These are phyloP conservation scores for Dufourea novaeangliae DNA, from an alignment of 1,140 invertebrate genomes.

Conservation along the genomic window DNA sequence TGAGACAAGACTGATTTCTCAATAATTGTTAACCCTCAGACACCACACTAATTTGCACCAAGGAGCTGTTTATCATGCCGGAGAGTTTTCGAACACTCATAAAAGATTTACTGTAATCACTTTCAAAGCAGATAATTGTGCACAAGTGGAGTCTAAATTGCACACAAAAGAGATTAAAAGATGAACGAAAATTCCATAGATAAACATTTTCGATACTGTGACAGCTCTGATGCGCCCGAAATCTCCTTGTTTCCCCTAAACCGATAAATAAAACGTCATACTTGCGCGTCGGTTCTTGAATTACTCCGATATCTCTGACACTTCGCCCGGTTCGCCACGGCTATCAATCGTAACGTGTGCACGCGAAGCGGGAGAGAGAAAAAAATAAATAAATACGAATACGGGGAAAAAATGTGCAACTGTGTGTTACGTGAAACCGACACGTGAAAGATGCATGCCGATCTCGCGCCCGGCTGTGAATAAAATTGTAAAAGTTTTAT, in stretches of 20 bases:
- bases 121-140: not conserved
- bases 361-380: not conserved
- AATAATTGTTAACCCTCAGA: too few relatives aligned
- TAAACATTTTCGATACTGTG: not conserved
- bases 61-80: too few relatives aligned
- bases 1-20: too few relatives aligned
- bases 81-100: too few relatives aligned
- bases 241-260: not conserved
- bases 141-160: not conserved
- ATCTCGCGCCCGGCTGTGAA: not conserved
- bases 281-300: not conserved
- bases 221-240: not conserved
- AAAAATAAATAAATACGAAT: not conserved
- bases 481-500: conserved; percentile 1
- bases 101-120: too few relatives aligned
- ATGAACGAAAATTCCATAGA: not conserved
- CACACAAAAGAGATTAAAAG: not conserved
- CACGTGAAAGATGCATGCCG: not conserved
- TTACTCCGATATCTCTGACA: not conserved
- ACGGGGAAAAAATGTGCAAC: not conserved
- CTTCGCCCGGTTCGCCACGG: not conserved
- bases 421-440: not conserved
- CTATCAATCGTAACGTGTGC: not conserved
- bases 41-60: too few relatives aligned
- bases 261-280: not conserved